Percentiles rank a stretch among this genome's conserved stretches.
These are phyloP conservation scores for Sarcophaga bullata DNA, from an alignment of 1,140 invertebrate species.

Conservation along the genomic window DNA sequence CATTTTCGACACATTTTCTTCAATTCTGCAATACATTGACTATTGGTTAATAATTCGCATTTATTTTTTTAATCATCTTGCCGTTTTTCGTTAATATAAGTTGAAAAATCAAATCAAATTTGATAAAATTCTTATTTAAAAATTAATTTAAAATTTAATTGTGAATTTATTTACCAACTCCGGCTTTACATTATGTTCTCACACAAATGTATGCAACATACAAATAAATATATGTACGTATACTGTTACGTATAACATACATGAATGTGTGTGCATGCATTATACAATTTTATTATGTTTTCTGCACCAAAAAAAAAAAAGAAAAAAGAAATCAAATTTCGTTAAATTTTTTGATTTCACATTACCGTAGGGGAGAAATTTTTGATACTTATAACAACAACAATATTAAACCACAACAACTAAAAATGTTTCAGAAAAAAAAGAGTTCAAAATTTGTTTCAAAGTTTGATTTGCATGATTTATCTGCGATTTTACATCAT, in stretches of 20 bases:
- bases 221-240: too few relatives aligned
- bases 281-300: constrained; percentile 2
- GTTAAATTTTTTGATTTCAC: constrained; percentile 37
- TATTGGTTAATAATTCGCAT: neutral
- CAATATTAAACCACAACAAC: neutral
- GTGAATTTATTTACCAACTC: neutral
- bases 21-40: neutral
- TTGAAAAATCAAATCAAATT: neutral
- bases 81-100: neutral
- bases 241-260: too few relatives aligned
- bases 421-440: neutral
- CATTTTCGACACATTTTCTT: too few relatives aligned
- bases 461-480: constrained; percentile 39
- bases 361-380: constrained; percentile 39
- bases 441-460: constrained; percentile 22
- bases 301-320: constrained; percentile 4
- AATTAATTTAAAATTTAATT: neutral
- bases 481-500: constrained; percentile 39
- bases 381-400: constrained; percentile 33
- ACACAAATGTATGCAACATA: neutral
- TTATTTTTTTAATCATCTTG: neutral
- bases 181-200: neutral
- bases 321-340: constrained; percentile 36
- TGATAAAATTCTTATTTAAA: constrained; percentile 5
- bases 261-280: too few relatives aligned